A percentile compares a stretch with the other conserved stretches of the same genome.
Conservation (phyloP, 1,140 invertebrate species). For the Phymorhynchus buccinoides region DNA sequence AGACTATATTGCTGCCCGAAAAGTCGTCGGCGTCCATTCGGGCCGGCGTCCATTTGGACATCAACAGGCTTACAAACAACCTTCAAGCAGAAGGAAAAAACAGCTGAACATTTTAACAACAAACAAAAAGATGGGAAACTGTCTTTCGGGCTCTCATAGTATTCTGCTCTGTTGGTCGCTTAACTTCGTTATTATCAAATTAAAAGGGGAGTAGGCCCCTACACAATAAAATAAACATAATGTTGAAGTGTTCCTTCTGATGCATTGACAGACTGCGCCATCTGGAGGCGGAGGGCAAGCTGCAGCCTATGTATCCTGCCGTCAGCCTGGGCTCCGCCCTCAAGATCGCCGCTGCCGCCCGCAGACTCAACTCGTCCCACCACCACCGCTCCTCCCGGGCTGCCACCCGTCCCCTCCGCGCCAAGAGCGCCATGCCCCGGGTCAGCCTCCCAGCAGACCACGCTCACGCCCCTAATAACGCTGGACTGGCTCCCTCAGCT, state of each 20-base stretch:
- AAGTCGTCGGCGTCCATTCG: no score
- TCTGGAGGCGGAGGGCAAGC: slow-evolving; percentile 61
- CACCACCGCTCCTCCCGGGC: slow-evolving; percentile 25
- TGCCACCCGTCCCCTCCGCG: slow-evolving; percentile 18
- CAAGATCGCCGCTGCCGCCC: slow-evolving; percentile 66
- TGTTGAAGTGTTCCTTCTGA: background rate
- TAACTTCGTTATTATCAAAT: no score
- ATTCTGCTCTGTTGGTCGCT: no score
- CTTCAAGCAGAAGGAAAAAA: no score
- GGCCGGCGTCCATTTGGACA: no score
- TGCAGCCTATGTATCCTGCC: slow-evolving; percentile 48
- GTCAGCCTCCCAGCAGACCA: slow-evolving; percentile 5
- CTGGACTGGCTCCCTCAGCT: slow-evolving; percentile 31
- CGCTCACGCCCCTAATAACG: background rate
- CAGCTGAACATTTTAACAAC: no score
- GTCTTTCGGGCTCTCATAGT: no score
- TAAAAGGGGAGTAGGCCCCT: no score
- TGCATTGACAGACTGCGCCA: slow-evolving; percentile 48
- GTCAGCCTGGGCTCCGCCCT: slow-evolving; percentile 60
- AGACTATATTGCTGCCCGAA: no score
- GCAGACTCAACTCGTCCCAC: slow-evolving; percentile 53
- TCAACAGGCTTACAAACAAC: no score
- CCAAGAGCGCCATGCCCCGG: slow-evolving; percentile 25
- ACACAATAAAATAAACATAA: no score
- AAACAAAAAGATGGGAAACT: no score